phyloP scores from a whole-genome alignment of 2,797 vertebrate genomes.

The Trachurus trachurus region DNA sequence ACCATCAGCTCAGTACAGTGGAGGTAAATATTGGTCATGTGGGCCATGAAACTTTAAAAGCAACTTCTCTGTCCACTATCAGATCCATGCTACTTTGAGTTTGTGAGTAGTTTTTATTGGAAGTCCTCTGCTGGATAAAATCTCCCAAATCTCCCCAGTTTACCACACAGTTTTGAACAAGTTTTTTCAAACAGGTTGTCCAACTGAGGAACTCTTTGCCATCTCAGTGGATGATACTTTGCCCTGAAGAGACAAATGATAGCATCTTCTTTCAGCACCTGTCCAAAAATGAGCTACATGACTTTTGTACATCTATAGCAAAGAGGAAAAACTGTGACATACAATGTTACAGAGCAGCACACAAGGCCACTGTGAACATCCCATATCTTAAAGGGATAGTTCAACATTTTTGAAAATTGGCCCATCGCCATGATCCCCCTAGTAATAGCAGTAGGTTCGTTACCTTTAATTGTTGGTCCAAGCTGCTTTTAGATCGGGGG shows the following conservation, averaged over 20 bases:
- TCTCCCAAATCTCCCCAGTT: background rate
- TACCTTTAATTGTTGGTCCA: too few species aligned
- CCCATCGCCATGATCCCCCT: too few species aligned
- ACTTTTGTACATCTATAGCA: background rate
- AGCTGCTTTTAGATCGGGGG: too few species aligned
- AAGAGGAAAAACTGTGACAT: background rate
- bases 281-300: background rate
- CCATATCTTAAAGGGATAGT: background rate
- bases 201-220: background rate
- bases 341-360: background rate
- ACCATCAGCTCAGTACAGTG: background rate
- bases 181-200: background rate
- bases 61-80: background rate
- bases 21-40: background rate
- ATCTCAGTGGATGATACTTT: background rate
- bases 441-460: too few species aligned
- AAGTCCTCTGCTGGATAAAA: background rate
- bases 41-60: background rate
- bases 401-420: too few species aligned
- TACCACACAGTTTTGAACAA: background rate
- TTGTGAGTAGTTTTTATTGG: conserved; percentile 1
- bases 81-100: background rate
- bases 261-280: background rate
- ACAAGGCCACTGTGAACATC: background rate
- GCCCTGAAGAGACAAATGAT: background rate